Evolutionary conservation across 2,797 vertebrate genomes (phyloP).

Genomic region (Tragopan temminckii): DNA sequence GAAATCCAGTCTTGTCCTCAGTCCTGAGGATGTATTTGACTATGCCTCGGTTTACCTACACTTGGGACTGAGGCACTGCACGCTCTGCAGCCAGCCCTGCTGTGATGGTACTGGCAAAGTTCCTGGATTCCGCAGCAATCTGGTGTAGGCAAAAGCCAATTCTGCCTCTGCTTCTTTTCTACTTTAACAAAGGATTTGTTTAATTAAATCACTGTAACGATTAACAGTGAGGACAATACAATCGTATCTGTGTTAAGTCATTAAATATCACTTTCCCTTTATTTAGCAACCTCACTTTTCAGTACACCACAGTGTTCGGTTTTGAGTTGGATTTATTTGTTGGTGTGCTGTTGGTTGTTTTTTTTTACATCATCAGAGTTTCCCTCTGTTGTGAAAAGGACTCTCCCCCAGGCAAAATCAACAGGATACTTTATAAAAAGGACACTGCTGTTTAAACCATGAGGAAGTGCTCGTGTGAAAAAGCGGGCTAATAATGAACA

Average conservation of each 20-base stretch:
- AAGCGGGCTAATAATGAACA: neutral
- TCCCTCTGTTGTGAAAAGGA: neutral
- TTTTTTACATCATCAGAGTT: neutral
- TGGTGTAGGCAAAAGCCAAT: constrained; percentile 51
- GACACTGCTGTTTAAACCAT: neutral
- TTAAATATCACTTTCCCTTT: neutral
- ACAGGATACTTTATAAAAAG: neutral
- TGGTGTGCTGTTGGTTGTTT: neutral
- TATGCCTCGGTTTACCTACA: constrained; percentile 26
- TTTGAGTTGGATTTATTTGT: neutral
- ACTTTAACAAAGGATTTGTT: constrained; percentile 43
- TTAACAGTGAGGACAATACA: constrained; percentile 8
- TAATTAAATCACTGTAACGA: constrained; percentile 39
- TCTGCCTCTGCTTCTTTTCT: constrained; percentile 35
- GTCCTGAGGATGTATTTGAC: neutral
- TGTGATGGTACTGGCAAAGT: constrained; percentile 37
- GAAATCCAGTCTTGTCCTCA: neutral
- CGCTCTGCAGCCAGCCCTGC: neutral
- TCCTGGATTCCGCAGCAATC: constrained; percentile 39
- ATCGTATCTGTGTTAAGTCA: neutral
- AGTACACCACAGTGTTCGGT: neutral
- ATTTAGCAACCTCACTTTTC: neutral
- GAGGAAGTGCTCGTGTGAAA: neutral
- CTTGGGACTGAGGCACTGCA: constrained; percentile 21
- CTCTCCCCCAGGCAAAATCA: neutral